Evolutionary conservation across 2,113 vertebrate species (phyloP), one percentile per base, ranked within the genome.

Genomic region (Laterallus jamaicensis): DNA sequence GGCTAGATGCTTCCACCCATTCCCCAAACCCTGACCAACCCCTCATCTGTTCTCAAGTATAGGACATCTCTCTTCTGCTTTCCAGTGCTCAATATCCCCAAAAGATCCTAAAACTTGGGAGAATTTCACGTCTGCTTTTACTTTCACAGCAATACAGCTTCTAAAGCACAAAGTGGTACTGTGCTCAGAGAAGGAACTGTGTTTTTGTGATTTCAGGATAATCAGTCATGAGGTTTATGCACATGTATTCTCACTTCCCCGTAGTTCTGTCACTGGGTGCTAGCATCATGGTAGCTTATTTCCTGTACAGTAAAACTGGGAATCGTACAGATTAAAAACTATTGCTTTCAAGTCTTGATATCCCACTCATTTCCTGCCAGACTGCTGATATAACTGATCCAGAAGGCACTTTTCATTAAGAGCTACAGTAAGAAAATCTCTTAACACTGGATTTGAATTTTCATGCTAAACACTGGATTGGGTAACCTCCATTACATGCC

Each of bases 391-490:
- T 37, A 95, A 94, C 63, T 3, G 47, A 95, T 88, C 84, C 94
- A 97, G 95, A 93, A 94, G 86, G 88, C 76, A 52, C 79, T 96
- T 96, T 94, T 96, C 95, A 96, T 96, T 95, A 96, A 90, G 84
- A 93, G 29, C 60, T 93, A 74, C 49, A 74, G 42, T 62, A 90
- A 93, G 49, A 92, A 95, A 93, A 87, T 79, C 92, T 90, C 76
- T 92, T 88, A 84, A 73, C 89, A n/a, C 21, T 78, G 83, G 74
- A 96, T 97, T 97, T 95, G 74, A 96, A 83, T 96, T 96, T 92
- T 92, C 32, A 39, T 80, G 49, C 44, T 78, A 86, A 95, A 86
- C 63, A 93, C 31, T 62, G 29, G 67, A 91, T 81, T 96, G 89
- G 9, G 77, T 89, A 86, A 92, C 94, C 63, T 88, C 67, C n/a